Percentiles rank a stretch among this genome's conserved stretches.
phyloP scores from a whole-genome alignment of 2,113 vertebrate genomes.

The Gavia stellata region DNA sequence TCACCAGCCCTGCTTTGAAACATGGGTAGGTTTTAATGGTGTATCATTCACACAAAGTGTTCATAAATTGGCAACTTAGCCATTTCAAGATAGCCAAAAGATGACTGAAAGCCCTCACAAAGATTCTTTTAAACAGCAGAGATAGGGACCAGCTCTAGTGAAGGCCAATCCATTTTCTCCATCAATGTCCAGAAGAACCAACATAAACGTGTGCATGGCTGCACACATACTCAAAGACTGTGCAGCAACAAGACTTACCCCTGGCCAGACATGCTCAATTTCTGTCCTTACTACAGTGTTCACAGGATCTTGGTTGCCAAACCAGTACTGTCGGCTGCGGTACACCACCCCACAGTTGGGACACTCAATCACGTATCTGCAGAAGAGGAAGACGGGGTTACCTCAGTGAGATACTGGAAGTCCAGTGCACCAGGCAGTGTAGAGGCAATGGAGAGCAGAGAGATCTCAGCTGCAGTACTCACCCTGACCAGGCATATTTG shows the following conservation, averaged over 20 bases:
- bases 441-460: background rate
- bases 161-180: background rate
- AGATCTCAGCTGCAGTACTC: conserved; percentile 58
- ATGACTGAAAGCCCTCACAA: background rate
- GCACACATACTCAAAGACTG: background rate
- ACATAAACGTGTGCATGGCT: background rate
- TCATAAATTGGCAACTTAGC: background rate
- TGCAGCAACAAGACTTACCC: conserved; percentile 75
- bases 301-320: conserved; percentile 98
- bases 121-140: background rate
- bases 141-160: background rate
- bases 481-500: conserved; percentile 99
- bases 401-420: background rate
- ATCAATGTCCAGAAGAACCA: background rate
- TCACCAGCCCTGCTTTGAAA: background rate
- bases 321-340: conserved; percentile 97
- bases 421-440: background rate
- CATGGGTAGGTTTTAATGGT: background rate
- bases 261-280: conserved; percentile 97
- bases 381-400: background rate
- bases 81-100: background rate
- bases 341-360: conserved; percentile 96
- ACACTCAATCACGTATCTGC: conserved; percentile 96
- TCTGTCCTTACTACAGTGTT: conserved; percentile 97
- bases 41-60: background rate